Conservation (phyloP, 2,888 invertebrate species). For the Pyrochroa serraticornis region DNA sequence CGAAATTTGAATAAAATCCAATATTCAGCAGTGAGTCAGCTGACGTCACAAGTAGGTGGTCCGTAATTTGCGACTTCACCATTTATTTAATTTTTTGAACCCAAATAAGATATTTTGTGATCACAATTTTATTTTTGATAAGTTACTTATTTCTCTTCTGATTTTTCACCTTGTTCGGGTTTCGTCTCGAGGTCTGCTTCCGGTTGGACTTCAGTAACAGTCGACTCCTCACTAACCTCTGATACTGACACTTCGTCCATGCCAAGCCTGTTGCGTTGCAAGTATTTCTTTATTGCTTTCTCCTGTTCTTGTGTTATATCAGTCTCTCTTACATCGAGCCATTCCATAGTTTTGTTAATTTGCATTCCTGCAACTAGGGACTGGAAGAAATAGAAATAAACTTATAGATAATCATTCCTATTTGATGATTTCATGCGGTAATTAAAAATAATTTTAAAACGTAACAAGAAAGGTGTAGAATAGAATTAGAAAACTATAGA, state of each 20-base stretch:
- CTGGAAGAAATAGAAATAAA: constrained; percentile 24
- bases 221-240: constrained; percentile 5
- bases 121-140: too few species aligned
- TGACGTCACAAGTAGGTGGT: too few species aligned
- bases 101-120: too few species aligned
- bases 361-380: constrained; percentile 39
- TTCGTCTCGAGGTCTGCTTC: constrained; percentile 18
- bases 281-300: constrained; percentile 57
- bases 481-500: too few species aligned
- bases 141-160: background rate
- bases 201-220: constrained; percentile 6
- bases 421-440: too few species aligned
- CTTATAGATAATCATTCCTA: too few species aligned
- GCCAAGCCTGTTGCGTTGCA: constrained; percentile 56
- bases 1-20: too few species aligned
- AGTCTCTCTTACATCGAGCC: constrained; percentile 51
- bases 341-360: constrained; percentile 44
- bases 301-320: constrained; percentile 61
- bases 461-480: too few species aligned
- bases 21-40: too few species aligned
- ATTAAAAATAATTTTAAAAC: too few species aligned
- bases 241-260: constrained; percentile 34
- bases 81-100: too few species aligned
- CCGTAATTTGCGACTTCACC: too few species aligned
- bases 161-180: background rate